Conservation (phyloP, 2,888 invertebrate genomes). For the Apodemia zela region DNA sequence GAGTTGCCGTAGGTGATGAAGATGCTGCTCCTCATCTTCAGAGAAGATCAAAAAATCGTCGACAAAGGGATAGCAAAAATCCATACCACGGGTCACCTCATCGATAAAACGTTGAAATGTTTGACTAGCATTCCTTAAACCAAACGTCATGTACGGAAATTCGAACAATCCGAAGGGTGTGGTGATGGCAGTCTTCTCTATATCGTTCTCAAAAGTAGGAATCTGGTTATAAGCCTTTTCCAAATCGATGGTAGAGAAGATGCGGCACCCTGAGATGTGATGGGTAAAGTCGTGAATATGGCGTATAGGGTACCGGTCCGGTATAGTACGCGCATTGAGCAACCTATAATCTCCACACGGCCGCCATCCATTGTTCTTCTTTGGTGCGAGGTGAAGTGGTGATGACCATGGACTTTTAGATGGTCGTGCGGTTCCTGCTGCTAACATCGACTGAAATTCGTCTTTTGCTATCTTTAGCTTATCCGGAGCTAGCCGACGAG, state of each 20-base stretch:
- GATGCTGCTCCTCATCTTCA: background rate
- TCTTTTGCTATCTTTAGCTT: background rate
- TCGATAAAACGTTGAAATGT: background rate
- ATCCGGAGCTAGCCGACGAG: background rate
- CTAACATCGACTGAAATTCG: background rate
- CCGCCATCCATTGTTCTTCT: conserved; percentile 22
- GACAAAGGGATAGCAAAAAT: background rate
- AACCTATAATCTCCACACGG: conserved; percentile 25
- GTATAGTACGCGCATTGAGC: background rate
- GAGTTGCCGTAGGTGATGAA: background rate
- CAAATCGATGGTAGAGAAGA: conserved; percentile 9
- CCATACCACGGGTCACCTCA: background rate
- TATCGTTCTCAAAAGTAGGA: background rate
- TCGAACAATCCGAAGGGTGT: conserved; percentile 6
- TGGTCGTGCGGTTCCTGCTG: conserved; percentile 27
- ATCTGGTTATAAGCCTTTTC: background rate
- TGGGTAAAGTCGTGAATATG: conserved; percentile 27
- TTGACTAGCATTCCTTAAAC: background rate
- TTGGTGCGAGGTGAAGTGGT: conserved; percentile 14
- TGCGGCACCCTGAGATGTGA: conserved; percentile 17
- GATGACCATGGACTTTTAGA: conserved; percentile 28
- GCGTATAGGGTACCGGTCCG: conserved; percentile 23
- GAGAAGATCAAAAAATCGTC: background rate
- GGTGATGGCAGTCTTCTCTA: background rate
- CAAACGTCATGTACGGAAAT: background rate